Evolutionary conservation across 2,888 invertebrate species (phyloP).

Genomic region (Xestia rhomboidea): DNA sequence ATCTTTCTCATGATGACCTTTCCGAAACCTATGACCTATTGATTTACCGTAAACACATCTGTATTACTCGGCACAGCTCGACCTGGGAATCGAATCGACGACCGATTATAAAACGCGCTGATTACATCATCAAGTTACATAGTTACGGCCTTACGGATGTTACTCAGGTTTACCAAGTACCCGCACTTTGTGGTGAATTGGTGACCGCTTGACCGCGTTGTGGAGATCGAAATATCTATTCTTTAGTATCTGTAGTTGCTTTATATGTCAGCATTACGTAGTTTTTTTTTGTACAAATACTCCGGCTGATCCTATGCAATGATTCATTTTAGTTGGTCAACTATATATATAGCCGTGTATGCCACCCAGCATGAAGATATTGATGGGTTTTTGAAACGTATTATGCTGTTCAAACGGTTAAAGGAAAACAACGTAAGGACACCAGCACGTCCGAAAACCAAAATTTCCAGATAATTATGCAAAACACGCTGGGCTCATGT

Average conservation of each 20-base stretch:
- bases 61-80: not conserved
- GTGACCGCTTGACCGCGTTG: slow-evolving; percentile 62
- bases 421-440: not conserved
- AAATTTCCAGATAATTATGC: not conserved
- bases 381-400: not conserved
- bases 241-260: slow-evolving; percentile 9
- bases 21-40: not conserved
- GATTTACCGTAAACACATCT: slow-evolving; percentile 1
- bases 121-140: slow-evolving; percentile 42
- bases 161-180: slow-evolving; percentile 18
- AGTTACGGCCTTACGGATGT: slow-evolving; percentile 44
- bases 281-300: not conserved
- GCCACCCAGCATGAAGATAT: not conserved
- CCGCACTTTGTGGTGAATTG: slow-evolving; percentile 20
- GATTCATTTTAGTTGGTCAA: not conserved
- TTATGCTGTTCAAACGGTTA: not conserved
- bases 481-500: too few relatives aligned
- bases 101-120: slow-evolving; percentile 25
- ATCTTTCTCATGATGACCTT: not conserved
- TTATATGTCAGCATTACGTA: not conserved
- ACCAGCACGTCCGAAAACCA: too few relatives aligned
- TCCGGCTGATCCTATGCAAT: not conserved
- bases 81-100: slow-evolving; percentile 29
- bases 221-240: slow-evolving; percentile 6
- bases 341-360: not conserved